phyloP scores from a whole-genome alignment of 2,888 invertebrate species.

The Macrosiphum euphorbiae region DNA sequence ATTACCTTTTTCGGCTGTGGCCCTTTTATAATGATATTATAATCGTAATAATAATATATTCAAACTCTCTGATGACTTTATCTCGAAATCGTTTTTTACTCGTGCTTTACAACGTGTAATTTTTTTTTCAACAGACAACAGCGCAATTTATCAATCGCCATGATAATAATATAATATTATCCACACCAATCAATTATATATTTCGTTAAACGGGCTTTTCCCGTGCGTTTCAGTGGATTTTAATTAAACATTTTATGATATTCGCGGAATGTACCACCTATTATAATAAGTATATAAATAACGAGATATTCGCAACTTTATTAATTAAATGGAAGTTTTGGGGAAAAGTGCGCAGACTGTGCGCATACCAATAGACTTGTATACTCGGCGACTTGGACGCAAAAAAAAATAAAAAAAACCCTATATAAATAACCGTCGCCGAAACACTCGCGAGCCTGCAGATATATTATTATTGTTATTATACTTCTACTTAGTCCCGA shows the following conservation, averaged over 20 bases:
- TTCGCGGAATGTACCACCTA: background rate
- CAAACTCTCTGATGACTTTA: too few relatives aligned
- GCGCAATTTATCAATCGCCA: background rate
- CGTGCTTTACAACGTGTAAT: background rate
- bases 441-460: background rate
- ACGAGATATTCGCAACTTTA: constrained; percentile 9
- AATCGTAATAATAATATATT: too few relatives aligned
- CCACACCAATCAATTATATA: background rate
- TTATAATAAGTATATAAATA: constrained; percentile 33
- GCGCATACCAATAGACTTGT: background rate
- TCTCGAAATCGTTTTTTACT: background rate
- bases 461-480: constrained; percentile 16
- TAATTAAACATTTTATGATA: constrained; percentile 41
- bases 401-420: background rate
- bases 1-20: too few relatives aligned
- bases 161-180: background rate
- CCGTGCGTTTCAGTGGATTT: background rate
- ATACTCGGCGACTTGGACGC: background rate
- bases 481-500: background rate
- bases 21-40: too few relatives aligned
- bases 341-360: background rate
- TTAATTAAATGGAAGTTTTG: constrained; percentile 27
- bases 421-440: background rate
- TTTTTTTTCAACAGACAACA: background rate
- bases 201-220: background rate